Evolutionary conservation across 2,888 invertebrate species (phyloP).

Genomic region (Agelastica alni): DNA sequence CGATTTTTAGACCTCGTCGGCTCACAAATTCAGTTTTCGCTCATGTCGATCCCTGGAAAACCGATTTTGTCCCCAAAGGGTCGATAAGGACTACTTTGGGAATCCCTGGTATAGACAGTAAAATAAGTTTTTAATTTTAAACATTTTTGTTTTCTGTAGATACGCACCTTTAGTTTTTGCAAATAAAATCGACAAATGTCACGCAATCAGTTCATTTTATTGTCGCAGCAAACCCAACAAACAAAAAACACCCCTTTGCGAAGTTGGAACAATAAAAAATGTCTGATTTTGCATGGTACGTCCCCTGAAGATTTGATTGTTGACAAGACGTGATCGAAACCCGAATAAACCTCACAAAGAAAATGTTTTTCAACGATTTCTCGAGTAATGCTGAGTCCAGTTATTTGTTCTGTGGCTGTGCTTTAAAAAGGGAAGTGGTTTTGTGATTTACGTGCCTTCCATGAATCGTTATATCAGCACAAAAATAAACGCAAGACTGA

Average conservation of each 20-base stretch:
- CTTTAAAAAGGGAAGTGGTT: slow-evolving; percentile 7
- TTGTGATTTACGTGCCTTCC: background rate
- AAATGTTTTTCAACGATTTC: slow-evolving; percentile 19
- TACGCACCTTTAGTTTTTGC: too few relatives aligned
- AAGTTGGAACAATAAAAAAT: slow-evolving; percentile 7
- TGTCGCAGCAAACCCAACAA: background rate
- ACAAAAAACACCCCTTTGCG: slow-evolving; percentile 1
- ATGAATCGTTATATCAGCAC: slow-evolving; percentile 6
- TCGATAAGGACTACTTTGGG: too few relatives aligned
- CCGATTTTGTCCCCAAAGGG: too few relatives aligned
- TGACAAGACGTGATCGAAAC: slow-evolving; percentile 22
- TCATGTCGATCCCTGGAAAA: too few relatives aligned
- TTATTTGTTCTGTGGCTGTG: slow-evolving; percentile 15
- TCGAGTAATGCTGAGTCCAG: slow-evolving; percentile 22
- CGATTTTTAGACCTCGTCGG: too few relatives aligned
- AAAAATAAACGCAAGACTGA: background rate
- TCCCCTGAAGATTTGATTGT: slow-evolving; percentile 16
- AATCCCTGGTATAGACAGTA: too few relatives aligned
- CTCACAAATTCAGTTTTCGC: too few relatives aligned
- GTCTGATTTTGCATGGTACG: slow-evolving; percentile 10
- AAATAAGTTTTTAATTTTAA: too few relatives aligned
- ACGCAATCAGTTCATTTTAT: too few relatives aligned
- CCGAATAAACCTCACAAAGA: slow-evolving; percentile 12
- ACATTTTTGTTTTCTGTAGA: too few relatives aligned
- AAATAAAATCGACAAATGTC: too few relatives aligned